phyloP scores from a whole-genome alignment of 2,113 vertebrate genomes.

The Pygathrix nemaeus region DNA sequence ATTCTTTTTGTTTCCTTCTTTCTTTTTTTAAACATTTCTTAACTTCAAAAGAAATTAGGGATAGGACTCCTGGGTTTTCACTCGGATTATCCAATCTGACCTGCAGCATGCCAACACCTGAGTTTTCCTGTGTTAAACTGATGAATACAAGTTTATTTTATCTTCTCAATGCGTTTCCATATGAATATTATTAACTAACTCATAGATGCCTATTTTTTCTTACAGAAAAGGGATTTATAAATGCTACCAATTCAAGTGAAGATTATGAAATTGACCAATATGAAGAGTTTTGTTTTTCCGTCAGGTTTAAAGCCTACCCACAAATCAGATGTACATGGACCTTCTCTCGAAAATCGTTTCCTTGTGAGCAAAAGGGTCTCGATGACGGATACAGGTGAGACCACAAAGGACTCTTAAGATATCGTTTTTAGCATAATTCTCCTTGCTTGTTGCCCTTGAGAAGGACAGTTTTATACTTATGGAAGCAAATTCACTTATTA shows the following conservation, averaged over 20 bases:
- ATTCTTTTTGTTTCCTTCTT: too few species aligned
- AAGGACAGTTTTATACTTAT: neutral
- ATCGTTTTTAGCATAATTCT: neutral
- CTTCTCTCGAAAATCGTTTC: slow-evolving; percentile 79
- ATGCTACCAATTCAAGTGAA: slow-evolving; percentile 82
- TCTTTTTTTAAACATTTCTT: neutral
- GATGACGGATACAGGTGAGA: slow-evolving; percentile 83
- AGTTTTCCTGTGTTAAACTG: neutral
- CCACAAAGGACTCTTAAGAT: neutral
- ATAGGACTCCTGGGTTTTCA: neutral
- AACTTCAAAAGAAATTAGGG: neutral
- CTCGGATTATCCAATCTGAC: neutral
- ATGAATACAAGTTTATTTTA: slow-evolving; percentile 22
- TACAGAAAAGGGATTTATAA: slow-evolving; percentile 90
- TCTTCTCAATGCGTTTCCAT: neutral
- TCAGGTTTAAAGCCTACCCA: slow-evolving; percentile 89
- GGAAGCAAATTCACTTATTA: neutral
- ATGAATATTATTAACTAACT: neutral
- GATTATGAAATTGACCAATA: slow-evolving; percentile 81
- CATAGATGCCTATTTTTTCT: slow-evolving; percentile 29
- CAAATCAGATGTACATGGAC: slow-evolving; percentile 89
- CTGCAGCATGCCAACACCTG: neutral
- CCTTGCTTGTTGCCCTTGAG: neutral
- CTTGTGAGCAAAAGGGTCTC: slow-evolving; percentile 81
- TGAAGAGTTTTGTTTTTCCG: slow-evolving; percentile 86